Conservation (phyloP, 2,888 invertebrate species). For the Keiferia lycopersicella region DNA sequence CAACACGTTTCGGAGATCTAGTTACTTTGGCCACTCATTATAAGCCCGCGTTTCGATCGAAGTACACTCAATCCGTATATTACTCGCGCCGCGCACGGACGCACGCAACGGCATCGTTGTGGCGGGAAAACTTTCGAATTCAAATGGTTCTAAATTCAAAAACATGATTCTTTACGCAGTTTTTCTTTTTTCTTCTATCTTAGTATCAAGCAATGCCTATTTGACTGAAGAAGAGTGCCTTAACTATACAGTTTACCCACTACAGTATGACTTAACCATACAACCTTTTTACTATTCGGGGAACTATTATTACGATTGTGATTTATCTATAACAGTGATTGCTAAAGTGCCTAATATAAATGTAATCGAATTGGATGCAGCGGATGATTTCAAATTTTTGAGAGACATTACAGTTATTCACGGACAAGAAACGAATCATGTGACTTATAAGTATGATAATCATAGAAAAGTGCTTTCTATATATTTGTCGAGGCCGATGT, state of each 20-base stretch:
- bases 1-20: slow-evolving; percentile 42
- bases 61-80: slow-evolving; percentile 46
- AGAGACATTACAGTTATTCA: not conserved
- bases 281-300: slow-evolving; percentile 55
- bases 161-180: slow-evolving; percentile 35
- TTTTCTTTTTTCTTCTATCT: slow-evolving; percentile 22
- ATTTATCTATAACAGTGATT: slow-evolving; percentile 64
- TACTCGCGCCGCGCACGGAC: slow-evolving; percentile 56
- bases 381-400: slow-evolving; percentile 31
- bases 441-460: slow-evolving; percentile 59
- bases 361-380: slow-evolving; percentile 62
- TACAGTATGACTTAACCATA: slow-evolving; percentile 68
- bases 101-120: slow-evolving; percentile 39
- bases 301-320: slow-evolving; percentile 62
- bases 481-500: slow-evolving; percentile 58
- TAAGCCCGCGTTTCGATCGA: slow-evolving; percentile 53
- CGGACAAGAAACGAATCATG: slow-evolving; percentile 34
- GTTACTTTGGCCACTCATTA: slow-evolving; percentile 38
- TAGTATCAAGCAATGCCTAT: not conserved
- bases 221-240: slow-evolving; percentile 62
- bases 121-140: slow-evolving; percentile 35
- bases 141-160: slow-evolving; percentile 31
- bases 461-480: slow-evolving; percentile 57
- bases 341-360: slow-evolving; percentile 62
- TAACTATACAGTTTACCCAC: slow-evolving; percentile 73